These are phyloP conservation scores for Tenrec ecaudatus DNA, from an alignment of 2,113 vertebrate species.

Conservation along the genomic window DNA sequence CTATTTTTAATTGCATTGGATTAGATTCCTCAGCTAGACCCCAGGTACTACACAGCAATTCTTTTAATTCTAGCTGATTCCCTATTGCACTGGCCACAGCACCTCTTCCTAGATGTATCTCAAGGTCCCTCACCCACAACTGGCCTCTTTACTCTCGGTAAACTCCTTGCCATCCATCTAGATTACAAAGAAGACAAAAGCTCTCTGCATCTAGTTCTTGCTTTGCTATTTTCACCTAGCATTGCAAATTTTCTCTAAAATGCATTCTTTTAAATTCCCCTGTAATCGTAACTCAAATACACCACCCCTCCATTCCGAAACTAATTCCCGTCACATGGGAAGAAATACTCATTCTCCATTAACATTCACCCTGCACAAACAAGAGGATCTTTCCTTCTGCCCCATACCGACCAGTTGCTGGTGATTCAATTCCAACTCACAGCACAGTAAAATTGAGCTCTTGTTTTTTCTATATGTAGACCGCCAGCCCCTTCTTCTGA, in stretches of 20 bases:
- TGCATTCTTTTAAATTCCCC: not conserved
- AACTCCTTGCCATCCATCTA: constrained; percentile 50
- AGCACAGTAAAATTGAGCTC: not conserved
- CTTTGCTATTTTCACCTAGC: not conserved
- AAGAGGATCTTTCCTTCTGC: not conserved
- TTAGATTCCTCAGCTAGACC: constrained; percentile 3
- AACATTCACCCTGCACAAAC: not conserved
- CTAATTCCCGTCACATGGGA: not conserved
- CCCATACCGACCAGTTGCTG: not conserved
- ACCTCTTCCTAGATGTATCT: constrained; percentile 55
- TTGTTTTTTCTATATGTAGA: too few relatives aligned
- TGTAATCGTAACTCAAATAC: not conserved
- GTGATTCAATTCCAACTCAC: not conserved
- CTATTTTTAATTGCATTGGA: not conserved
- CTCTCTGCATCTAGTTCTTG: constrained; percentile 12
- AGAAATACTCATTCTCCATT: not conserved
- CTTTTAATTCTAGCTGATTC: constrained; percentile 69
- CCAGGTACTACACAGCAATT: constrained; percentile 59
- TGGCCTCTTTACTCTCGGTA: not conserved
- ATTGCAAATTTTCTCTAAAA: constrained; percentile 42
- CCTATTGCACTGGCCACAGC: constrained; percentile 51
- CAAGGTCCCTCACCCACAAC: not conserved
- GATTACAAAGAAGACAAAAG: constrained; percentile 28
- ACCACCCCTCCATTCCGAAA: not conserved
- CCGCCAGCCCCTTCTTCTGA: too few relatives aligned